Evolutionary conservation across 2,797 vertebrate species (phyloP), one percentile per base, ranked within the genome.

Genomic region (Sebastolobus altivelis): DNA sequence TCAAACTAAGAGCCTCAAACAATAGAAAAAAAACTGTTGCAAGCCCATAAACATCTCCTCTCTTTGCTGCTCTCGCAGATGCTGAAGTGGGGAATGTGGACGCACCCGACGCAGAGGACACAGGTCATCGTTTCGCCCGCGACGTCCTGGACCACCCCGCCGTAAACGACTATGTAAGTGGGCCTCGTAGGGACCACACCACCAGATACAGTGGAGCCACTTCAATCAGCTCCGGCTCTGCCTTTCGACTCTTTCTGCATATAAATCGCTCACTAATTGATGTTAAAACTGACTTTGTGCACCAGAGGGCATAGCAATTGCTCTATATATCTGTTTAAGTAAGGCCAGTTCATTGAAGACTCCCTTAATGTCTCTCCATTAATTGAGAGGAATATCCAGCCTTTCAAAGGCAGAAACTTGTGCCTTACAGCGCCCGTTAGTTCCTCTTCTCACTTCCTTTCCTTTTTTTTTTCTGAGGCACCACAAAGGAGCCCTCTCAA

Each of bases 131-230:
- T 1, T 96, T 90, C 4, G 25, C 94, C 80, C 96, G 98, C 43
- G 97, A 99, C 35, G 93, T 97, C 87, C 95, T 91, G 1, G 96
- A 98, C 88, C 96, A 98, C 2, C 86, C 91, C 75, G 94, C 96
- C 0, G 92, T 99, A 59, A 97, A 97, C 0, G 98, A 99, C 94
- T 99, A 99, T 2, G 98, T 99, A 93, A 98, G 97, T 97, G 77
- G 46, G 46, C 27, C 11, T 20, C 25, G 37, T 77, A 4, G 52
- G 67, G 86, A 87, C 72, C 81, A 69, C 88, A 79, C 75, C 71
- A 35, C 7, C 1, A 91, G 83, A 89, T 84, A 86, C 91, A 88
- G 87, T 83, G 38, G 56, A 87, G 81, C 71, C 78, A 83, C 88
- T 91, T 88, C 90, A 89, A 88, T 91, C 86, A 88, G 88, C 80